These are phyloP conservation scores for Polyploca ridens DNA, from an alignment of 2,888 invertebrate species.

Conservation along the genomic window DNA sequence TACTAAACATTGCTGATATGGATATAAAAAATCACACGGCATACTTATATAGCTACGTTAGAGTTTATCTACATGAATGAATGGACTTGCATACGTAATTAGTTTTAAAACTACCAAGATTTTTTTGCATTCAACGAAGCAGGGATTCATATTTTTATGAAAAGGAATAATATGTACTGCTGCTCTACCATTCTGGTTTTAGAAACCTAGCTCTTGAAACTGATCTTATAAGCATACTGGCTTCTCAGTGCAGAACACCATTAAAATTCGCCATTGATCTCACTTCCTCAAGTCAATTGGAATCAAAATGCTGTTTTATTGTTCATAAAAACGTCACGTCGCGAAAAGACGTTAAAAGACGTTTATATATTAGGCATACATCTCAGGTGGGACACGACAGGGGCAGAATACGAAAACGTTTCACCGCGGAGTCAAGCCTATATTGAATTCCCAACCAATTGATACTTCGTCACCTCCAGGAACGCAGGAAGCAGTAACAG, in stretches of 20 bases:
- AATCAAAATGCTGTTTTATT: slow-evolving; percentile 13
- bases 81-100: background rate
- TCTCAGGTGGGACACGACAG: slow-evolving; percentile 57
- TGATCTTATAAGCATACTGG: background rate
- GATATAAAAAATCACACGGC: background rate
- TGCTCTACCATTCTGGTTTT: background rate
- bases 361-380: slow-evolving; percentile 53
- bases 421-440: slow-evolving; percentile 50
- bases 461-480: slow-evolving; percentile 67
- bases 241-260: background rate
- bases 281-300: background rate
- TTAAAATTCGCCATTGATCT: background rate
- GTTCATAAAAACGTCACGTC: slow-evolving; percentile 20
- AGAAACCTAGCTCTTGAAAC: background rate
- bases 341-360: slow-evolving; percentile 53
- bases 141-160: background rate
- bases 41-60: background rate
- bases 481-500: slow-evolving; percentile 65
- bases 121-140: background rate
- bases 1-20: background rate
- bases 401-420: slow-evolving; percentile 62
- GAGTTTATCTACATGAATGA: background rate
- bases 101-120: background rate
- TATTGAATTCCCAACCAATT: slow-evolving; percentile 77
- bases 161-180: background rate